phyloP scores from a whole-genome alignment of 1,140 invertebrate species.

The Brachionus angularis region DNA sequence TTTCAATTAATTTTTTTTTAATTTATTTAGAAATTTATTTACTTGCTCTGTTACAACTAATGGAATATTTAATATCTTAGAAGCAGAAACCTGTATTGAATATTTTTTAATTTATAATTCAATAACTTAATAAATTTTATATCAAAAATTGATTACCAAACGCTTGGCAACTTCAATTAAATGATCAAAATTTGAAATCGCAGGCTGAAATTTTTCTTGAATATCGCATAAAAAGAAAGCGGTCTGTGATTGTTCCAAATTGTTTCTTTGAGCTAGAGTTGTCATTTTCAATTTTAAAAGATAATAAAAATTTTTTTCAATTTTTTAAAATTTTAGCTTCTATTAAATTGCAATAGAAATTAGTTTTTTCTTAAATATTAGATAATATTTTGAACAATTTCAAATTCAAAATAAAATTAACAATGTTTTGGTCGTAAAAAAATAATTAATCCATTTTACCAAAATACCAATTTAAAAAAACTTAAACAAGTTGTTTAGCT shows the following conservation, averaged over 20 bases:
- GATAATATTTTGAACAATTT: no score
- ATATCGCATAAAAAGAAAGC: conserved; percentile 77
- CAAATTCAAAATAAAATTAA: no score
- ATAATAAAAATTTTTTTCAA: no score
- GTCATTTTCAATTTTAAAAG: neutral
- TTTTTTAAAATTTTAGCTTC: no score
- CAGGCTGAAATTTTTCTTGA: conserved; percentile 72
- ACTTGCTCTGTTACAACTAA: conserved; percentile 72
- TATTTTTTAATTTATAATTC: neutral
- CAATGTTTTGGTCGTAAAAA: no score
- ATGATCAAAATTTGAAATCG: conserved; percentile 70
- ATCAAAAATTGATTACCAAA: conserved; percentile 63
- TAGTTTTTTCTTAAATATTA: no score
- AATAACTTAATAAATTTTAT: neutral
- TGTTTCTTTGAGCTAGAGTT: neutral
- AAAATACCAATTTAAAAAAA: no score
- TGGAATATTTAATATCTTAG: conserved; percentile 72
- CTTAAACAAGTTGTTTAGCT: no score
- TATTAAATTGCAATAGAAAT: no score
- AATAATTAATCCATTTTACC: no score
- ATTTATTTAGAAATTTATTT: neutral
- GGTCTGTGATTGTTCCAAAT: neutral
- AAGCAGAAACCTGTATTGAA: conserved; percentile 52
- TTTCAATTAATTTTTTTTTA: neutral
- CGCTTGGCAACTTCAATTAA: conserved; percentile 70